Conservation (phyloP, 2,888 invertebrate species). For the Tipula helvola region DNA sequence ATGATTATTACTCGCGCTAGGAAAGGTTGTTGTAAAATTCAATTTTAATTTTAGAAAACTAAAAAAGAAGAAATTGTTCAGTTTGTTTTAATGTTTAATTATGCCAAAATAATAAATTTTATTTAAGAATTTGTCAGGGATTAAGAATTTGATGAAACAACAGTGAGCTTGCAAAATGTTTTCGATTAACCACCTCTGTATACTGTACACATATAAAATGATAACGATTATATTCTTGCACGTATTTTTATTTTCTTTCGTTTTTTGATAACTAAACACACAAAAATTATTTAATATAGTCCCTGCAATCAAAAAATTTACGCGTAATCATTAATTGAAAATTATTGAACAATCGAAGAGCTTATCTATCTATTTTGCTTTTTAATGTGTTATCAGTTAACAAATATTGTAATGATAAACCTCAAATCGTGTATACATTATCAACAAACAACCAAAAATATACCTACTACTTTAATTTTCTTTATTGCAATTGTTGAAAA, state of each 20-base stretch:
- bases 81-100: neutral
- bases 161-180: no score
- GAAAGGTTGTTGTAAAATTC: neutral
- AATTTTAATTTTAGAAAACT: neutral
- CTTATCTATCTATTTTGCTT: neutral
- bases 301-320: neutral
- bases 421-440: neutral
- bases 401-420: neutral
- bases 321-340: neutral
- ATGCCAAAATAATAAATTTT: neutral
- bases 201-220: neutral
- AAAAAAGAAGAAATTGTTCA: neutral
- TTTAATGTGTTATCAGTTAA: neutral
- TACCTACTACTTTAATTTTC: neutral
- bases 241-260: neutral
- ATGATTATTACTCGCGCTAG: neutral
- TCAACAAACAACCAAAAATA: neutral
- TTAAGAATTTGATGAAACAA: neutral
- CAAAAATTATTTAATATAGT: neutral
- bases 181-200: neutral
- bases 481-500: neutral
- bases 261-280: neutral
- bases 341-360: neutral
- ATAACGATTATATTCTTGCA: neutral
- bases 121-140: neutral